These are phyloP conservation scores for Coelopa frigida DNA, from an alignment of 1,140 invertebrate genomes.

Conservation along the genomic window DNA sequence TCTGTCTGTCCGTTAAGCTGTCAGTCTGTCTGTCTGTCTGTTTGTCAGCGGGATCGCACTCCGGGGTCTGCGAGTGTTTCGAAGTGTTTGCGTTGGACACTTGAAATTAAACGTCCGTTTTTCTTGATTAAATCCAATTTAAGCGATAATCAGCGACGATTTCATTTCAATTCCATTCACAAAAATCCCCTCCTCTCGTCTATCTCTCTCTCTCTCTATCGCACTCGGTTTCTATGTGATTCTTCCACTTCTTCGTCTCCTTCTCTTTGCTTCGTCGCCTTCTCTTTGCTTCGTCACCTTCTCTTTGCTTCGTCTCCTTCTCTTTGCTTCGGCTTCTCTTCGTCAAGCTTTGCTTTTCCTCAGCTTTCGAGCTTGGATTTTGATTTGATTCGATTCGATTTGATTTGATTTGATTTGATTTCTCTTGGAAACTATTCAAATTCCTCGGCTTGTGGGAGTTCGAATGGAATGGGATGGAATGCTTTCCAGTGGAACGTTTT, in stretches of 20 bases:
- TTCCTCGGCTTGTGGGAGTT: no score
- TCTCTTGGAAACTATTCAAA: no score
- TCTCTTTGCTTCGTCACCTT: background rate
- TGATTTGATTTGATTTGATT: no score
- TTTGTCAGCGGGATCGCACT: slow-evolving; percentile 2
- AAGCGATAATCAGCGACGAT: slow-evolving; percentile 18
- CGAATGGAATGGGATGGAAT: no score
- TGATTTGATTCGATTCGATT: slow-evolving; percentile 2
- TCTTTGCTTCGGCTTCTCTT: slow-evolving; percentile 4
- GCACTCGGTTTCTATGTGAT: no score
- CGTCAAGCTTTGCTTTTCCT: slow-evolving; percentile 3
- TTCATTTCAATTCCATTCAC: slow-evolving; percentile 12
- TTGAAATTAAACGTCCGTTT: slow-evolving; percentile 32
- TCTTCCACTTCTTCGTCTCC: background rate
- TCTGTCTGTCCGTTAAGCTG: background rate
- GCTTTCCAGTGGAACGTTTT: no score
- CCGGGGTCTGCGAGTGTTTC: no score
- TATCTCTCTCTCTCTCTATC: no score
- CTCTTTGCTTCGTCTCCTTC: background rate
- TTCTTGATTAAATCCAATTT: slow-evolving; percentile 45
- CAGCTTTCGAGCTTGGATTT: slow-evolving; percentile 6
- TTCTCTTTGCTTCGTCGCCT: background rate
- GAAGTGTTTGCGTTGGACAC: slow-evolving; percentile 13
- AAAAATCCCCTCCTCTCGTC: no score
- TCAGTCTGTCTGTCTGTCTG: background rate